phyloP scores from a whole-genome alignment of 1,140 invertebrate genomes.

The Chrysoperla carnea region DNA sequence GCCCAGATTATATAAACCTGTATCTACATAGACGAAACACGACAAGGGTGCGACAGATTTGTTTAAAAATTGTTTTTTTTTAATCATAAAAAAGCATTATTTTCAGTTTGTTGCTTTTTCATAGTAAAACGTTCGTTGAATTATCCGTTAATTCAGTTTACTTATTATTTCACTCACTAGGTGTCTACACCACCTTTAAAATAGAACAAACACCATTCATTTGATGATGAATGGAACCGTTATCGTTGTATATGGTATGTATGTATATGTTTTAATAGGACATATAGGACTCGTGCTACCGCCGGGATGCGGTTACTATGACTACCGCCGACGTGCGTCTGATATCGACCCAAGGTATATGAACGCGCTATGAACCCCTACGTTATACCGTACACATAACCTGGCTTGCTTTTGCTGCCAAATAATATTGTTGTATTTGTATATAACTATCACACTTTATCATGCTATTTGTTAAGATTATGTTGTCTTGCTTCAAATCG shows the following conservation, averaged over 20 bases:
- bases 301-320: constrained; percentile 5
- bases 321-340: constrained; percentile 7
- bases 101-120: background rate
- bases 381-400: too few species aligned
- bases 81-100: too few species aligned
- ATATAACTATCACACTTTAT: background rate
- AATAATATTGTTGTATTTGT: too few species aligned
- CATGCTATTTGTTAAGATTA: background rate
- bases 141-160: background rate
- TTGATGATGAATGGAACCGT: background rate
- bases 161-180: background rate
- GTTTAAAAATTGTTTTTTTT: too few species aligned
- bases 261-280: background rate
- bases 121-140: background rate
- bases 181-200: background rate
- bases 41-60: too few species aligned
- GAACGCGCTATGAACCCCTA: background rate
- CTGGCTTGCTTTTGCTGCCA: background rate
- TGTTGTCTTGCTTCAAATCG: background rate
- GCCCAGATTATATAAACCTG: too few species aligned
- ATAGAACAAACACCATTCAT: background rate
- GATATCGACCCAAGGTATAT: constrained; percentile 6
- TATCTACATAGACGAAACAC: too few species aligned
- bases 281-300: background rate
- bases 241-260: background rate